phyloP scores from a whole-genome alignment of 2,888 invertebrate species.

The Aspidiotus destructor region DNA sequence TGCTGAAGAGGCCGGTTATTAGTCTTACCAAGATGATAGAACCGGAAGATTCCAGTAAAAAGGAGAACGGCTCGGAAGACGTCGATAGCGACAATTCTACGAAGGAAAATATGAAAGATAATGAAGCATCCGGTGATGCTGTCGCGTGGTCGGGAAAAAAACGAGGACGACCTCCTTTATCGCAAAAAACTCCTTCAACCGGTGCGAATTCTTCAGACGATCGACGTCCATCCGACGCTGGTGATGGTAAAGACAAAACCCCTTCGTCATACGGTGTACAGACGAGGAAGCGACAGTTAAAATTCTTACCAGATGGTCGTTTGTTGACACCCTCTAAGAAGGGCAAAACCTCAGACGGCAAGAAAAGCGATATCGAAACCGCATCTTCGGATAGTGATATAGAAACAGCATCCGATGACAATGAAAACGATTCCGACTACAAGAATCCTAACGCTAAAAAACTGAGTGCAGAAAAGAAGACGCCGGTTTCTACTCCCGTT shows the following conservation, averaged over 20 bases:
- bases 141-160: neutral
- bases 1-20: constrained; percentile 12
- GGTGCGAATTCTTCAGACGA: neutral
- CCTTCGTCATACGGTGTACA: constrained; percentile 21
- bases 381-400: neutral
- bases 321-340: constrained; percentile 9
- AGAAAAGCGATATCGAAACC: neutral
- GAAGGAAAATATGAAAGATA: constrained; percentile 18
- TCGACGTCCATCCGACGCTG: neutral
- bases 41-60: neutral
- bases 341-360: neutral
- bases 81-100: constrained; percentile 20
- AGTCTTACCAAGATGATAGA: constrained; percentile 14
- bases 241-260: constrained; percentile 2
- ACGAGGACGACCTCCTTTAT: constrained; percentile 17
- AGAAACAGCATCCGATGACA: constrained; percentile 1
- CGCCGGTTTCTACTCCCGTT: neutral
- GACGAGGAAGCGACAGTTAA: constrained; percentile 28
- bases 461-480: too few species aligned
- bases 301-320: constrained; percentile 30
- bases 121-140: constrained; percentile 7
- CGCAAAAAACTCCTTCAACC: neutral
- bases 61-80: neutral
- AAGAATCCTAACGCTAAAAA: neutral
- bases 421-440: neutral